Conservation (phyloP, 2,888 invertebrate species). For the Tetramorium bicarinatum region DNA sequence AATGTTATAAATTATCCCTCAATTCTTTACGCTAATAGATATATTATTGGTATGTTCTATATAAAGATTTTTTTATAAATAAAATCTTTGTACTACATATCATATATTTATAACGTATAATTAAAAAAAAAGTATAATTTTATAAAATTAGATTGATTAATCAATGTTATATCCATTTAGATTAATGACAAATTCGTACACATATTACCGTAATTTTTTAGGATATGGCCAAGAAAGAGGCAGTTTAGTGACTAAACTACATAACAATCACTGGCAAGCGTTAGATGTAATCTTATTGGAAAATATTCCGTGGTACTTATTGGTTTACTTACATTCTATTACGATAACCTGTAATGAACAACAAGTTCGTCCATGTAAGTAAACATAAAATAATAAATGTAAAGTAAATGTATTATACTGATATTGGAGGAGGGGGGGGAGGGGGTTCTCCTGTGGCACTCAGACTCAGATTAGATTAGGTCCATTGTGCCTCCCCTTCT, state of each 20-base stretch:
- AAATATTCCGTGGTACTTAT: slow-evolving; percentile 96
- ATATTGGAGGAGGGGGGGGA: too few relatives aligned
- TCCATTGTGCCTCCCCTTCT: too few relatives aligned
- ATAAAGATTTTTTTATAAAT: background rate
- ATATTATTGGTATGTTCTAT: slow-evolving; percentile 88
- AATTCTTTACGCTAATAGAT: slow-evolving; percentile 92
- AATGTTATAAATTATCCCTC: slow-evolving; percentile 89
- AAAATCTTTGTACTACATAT: background rate
- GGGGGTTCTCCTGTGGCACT: too few relatives aligned
- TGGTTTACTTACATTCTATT: slow-evolving; percentile 96
- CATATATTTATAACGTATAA: background rate
- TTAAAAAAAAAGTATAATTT: background rate
- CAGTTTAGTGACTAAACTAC: slow-evolving; percentile 94
- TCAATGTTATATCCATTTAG: background rate
- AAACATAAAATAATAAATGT: slow-evolving; percentile 66
- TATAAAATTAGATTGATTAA: background rate
- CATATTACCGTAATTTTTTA: slow-evolving; percentile 73
- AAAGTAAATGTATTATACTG: background rate
- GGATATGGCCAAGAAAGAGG: slow-evolving; percentile 97
- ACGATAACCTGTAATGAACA: slow-evolving; percentile 89
- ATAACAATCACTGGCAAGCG: slow-evolving; percentile 92
- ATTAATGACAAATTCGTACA: background rate
- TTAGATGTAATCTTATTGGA: slow-evolving; percentile 95
- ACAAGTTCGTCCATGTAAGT: slow-evolving; percentile 88
- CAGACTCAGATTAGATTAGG: too few relatives aligned